Evolutionary conservation across 2,888 invertebrate genomes (phyloP).

Genomic region (Laspeyria flexula): DNA sequence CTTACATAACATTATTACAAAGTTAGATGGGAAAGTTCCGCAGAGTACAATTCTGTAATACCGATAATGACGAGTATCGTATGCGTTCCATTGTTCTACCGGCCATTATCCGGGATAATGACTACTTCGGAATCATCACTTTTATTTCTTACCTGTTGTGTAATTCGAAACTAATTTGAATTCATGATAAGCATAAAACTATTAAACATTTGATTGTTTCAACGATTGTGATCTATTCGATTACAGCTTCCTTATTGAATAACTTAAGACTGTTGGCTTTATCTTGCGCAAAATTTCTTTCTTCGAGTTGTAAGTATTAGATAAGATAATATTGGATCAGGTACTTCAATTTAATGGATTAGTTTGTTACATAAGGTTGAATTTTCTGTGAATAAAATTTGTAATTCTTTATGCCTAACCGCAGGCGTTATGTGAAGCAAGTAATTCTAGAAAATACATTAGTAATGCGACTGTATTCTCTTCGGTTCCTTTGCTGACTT

Average conservation of each 20-base stretch:
- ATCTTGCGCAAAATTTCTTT: background rate
- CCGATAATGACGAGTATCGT: slow-evolving; percentile 34
- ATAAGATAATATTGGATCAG: slow-evolving; percentile 4
- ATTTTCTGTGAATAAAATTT: background rate
- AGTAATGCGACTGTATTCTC: slow-evolving; percentile 46
- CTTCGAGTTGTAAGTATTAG: background rate
- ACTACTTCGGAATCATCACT: slow-evolving; percentile 31
- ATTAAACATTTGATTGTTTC: slow-evolving; percentile 1
- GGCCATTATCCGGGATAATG: slow-evolving; percentile 19
- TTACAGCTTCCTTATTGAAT: slow-evolving; percentile 8
- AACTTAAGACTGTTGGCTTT: background rate
- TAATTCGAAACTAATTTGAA: slow-evolving; percentile 24
- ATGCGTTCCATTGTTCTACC: slow-evolving; percentile 42
- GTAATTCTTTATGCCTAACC: slow-evolving; percentile 6
- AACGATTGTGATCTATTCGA: slow-evolving; percentile 11
- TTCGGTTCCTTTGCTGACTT: slow-evolving; percentile 50
- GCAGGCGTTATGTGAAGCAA: slow-evolving; percentile 30
- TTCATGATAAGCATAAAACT: slow-evolving; percentile 15
- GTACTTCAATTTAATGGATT: background rate
- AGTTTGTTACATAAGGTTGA: background rate
- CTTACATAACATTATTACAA: slow-evolving; percentile 47
- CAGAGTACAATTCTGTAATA: slow-evolving; percentile 40
- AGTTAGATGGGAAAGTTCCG: slow-evolving; percentile 53
- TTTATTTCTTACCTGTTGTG: slow-evolving; percentile 30
- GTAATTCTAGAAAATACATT: slow-evolving; percentile 35